Percentiles rank a stretch among this genome's conserved stretches.
Conservation (phyloP, 2,797 vertebrate genomes). For the Danio aesculapii region DNA sequence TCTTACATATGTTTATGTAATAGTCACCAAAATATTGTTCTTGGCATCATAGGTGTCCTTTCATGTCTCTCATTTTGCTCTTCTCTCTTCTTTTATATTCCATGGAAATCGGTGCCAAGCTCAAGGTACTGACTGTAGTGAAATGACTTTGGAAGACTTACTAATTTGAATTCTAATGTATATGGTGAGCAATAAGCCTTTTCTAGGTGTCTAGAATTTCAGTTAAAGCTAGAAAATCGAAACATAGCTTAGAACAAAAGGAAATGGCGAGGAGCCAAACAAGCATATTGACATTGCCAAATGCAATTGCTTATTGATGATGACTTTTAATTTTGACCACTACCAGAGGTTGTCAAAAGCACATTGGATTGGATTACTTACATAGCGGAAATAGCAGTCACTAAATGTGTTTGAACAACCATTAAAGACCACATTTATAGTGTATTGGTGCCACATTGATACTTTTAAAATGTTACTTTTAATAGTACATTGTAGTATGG, state of each 20-base stretch:
- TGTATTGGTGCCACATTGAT: too few species aligned
- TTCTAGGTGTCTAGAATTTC: not conserved
- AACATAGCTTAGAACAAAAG: not conserved
- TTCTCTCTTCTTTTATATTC: not conserved
- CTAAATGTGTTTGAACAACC: too few species aligned
- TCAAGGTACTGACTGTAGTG: not conserved
- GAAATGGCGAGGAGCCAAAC: not conserved
- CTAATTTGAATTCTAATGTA: not conserved
- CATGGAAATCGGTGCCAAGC: not conserved
- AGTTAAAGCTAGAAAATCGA: not conserved
- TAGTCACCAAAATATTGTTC: not conserved
- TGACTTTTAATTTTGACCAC: too few species aligned
- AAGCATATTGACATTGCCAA: too few species aligned
- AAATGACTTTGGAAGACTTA: not conserved
- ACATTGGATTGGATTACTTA: too few species aligned
- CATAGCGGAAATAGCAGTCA: too few species aligned
- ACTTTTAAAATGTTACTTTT: too few species aligned
- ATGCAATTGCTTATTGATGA: too few species aligned
- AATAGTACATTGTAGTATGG: too few species aligned
- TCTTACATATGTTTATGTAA: not conserved
- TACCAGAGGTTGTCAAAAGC: too few species aligned
- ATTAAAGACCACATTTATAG: too few species aligned
- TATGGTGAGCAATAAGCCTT: not conserved
- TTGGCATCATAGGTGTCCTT: not conserved
- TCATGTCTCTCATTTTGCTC: not conserved